These are phyloP conservation scores for Corythaeola cristata DNA, from an alignment of 2,113 vertebrate genomes.

Conservation along the genomic window DNA sequence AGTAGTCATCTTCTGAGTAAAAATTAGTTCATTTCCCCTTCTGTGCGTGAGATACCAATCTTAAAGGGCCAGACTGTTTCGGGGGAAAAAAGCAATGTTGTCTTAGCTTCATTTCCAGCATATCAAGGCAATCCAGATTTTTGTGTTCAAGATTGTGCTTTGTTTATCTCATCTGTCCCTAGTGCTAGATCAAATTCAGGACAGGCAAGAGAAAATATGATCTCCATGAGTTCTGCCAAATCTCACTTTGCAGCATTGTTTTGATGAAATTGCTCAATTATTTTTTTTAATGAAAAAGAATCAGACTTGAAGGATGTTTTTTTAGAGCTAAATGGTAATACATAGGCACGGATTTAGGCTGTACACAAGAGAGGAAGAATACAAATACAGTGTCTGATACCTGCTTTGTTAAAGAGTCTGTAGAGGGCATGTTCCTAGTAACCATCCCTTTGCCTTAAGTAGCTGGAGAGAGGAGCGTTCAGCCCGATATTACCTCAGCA, in stretches of 20 bases:
- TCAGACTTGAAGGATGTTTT: not conserved
- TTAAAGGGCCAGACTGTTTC: not conserved
- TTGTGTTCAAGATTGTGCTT: not conserved
- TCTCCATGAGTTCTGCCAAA: not conserved
- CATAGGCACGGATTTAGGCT: not conserved
- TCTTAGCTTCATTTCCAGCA: not conserved
- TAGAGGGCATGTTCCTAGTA: not conserved
- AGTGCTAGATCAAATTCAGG: not conserved
- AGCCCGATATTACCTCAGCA: not conserved
- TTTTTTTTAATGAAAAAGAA: not conserved
- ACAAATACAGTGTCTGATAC: too few relatives aligned
- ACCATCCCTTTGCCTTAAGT: not conserved
- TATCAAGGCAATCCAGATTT: not conserved
- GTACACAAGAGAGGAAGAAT: not conserved
- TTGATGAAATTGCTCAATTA: not conserved
- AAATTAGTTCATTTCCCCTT: not conserved
- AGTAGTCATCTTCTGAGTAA: not conserved
- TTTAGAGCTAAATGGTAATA: not conserved
- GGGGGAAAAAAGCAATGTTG: not conserved
- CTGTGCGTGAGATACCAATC: not conserved
- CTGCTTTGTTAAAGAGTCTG: not conserved
- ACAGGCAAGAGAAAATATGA: not conserved
- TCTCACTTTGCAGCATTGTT: not conserved
- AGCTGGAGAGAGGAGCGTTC: not conserved
- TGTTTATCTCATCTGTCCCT: not conserved